phyloP scores from a whole-genome alignment of 2,888 invertebrate species.

The Drosophila borborema region DNA sequence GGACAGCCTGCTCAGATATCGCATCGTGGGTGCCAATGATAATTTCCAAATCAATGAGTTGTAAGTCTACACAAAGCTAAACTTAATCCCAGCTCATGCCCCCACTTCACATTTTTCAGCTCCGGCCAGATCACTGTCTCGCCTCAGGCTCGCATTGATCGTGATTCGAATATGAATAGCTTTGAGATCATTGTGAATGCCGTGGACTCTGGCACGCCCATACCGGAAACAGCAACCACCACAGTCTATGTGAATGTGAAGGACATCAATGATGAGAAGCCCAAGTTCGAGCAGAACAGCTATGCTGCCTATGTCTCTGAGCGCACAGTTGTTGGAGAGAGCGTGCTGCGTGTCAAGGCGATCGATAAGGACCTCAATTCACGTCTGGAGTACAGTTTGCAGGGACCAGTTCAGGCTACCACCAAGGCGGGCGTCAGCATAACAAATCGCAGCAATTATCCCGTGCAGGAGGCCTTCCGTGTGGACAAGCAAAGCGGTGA shows the following conservation, averaged over 20 bases:
- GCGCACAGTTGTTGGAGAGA: constrained; percentile 87
- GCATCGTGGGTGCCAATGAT: constrained; percentile 91
- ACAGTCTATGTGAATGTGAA: constrained; percentile 90
- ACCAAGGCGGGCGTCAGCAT: constrained; percentile 91
- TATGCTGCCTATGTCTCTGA: constrained; percentile 90
- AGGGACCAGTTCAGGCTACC: constrained; percentile 89
- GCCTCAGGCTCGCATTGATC: constrained; percentile 90
- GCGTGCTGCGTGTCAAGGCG: constrained; percentile 89
- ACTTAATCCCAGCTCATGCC: not conserved
- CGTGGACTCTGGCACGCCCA: constrained; percentile 90
- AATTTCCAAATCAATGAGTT: constrained; percentile 91
- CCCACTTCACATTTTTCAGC: constrained; percentile 81
- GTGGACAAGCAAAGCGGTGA: constrained; percentile 90
- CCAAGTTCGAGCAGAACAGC: constrained; percentile 89
- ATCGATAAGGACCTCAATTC: constrained; percentile 90
- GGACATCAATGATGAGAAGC: constrained; percentile 93
- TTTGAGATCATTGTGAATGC: constrained; percentile 91
- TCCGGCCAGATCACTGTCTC: constrained; percentile 90
- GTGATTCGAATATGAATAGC: constrained; percentile 88
- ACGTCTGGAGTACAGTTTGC: constrained; percentile 89
- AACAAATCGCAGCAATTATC: constrained; percentile 87
- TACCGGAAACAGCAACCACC: constrained; percentile 92
- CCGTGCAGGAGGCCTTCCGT: constrained; percentile 89
- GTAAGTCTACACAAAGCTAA: constrained; percentile 84
- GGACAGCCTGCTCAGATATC: constrained; percentile 89